Percentiles rank a stretch among this genome's conserved stretches.
Conservation (phyloP, 2,113 vertebrate species). For the Chaenogobius annularis region DNA sequence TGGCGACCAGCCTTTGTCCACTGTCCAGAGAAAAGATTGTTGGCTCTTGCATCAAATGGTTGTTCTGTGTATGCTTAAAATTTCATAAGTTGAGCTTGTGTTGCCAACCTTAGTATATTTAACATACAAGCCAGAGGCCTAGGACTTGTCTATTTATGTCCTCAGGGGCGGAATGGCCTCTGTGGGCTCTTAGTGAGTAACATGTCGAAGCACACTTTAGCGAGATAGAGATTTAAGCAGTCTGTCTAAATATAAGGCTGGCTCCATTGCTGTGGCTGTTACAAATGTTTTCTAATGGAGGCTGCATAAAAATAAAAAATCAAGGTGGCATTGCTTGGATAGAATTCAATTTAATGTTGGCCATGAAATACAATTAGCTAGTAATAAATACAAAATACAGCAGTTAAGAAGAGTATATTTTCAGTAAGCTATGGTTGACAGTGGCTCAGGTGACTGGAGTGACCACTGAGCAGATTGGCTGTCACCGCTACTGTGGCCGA, state of each 20-base stretch:
- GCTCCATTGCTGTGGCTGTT: too few species aligned
- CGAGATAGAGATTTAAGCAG: not conserved
- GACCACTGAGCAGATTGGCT: too few species aligned
- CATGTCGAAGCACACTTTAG: not conserved
- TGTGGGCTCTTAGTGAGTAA: conserved; percentile 11
- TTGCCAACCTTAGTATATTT: conserved; percentile 38
- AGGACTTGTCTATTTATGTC: conserved; percentile 47
- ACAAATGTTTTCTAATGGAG: too few species aligned
- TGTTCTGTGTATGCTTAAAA: conserved; percentile 53
- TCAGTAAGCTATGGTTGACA: too few species aligned
- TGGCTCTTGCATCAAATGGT: conserved; percentile 42
- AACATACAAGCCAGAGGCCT: conserved; percentile 38
- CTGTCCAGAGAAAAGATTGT: conserved; percentile 30
- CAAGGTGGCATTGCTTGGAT: too few species aligned
- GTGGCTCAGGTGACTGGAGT: too few species aligned
- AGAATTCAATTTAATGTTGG: too few species aligned
- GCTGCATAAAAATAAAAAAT: too few species aligned
- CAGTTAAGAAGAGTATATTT: too few species aligned
- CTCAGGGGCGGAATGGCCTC: conserved; percentile 11
- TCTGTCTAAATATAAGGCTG: not conserved
- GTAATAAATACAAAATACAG: too few species aligned
- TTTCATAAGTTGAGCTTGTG: conserved; percentile 33
- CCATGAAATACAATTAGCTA: too few species aligned
- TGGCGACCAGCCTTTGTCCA: conserved; percentile 33
- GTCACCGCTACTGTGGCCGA: too few species aligned